Evolutionary conservation across 1,140 invertebrate genomes (phyloP).

Genomic region (Cataglyphis hispanica): DNA sequence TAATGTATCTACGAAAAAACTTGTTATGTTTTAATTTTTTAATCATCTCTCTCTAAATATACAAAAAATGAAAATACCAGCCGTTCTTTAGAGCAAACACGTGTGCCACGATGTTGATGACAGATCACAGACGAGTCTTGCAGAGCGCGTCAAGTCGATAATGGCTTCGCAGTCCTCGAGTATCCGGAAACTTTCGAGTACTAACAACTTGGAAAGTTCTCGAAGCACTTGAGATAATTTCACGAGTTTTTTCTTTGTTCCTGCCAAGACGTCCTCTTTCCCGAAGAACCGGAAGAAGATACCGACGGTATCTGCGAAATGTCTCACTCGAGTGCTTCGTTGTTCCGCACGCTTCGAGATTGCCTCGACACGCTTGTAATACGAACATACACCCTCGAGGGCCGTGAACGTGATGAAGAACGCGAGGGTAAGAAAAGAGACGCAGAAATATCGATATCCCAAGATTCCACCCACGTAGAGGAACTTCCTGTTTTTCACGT

Average conservation of each 20-base stretch:
- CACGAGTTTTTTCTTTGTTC: constrained; percentile 65
- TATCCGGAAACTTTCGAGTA: constrained; percentile 79
- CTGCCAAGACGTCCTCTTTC: constrained; percentile 63
- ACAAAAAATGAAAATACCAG: not conserved
- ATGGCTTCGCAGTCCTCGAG: constrained; percentile 68
- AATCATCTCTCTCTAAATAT: not conserved
- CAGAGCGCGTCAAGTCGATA: constrained; percentile 68
- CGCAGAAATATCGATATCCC: constrained; percentile 48
- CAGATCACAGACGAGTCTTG: constrained; percentile 65
- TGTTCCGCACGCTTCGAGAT: constrained; percentile 34
- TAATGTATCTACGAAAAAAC: not conserved
- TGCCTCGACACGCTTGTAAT: constrained; percentile 56
- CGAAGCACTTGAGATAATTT: constrained; percentile 72
- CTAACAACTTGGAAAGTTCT: constrained; percentile 61
- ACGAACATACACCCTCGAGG: constrained; percentile 10
- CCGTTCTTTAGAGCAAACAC: not conserved
- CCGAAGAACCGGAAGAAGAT: constrained; percentile 35
- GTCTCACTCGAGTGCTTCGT: constrained; percentile 56
- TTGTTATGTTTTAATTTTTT: not conserved
- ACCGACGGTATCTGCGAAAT: constrained; percentile 52
- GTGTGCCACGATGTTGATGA: constrained; percentile 49
- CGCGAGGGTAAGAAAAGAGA: not conserved
- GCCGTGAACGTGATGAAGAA: constrained; percentile 10
- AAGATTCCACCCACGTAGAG: constrained; percentile 78
- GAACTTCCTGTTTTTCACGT: constrained; percentile 77